A percentile compares a stretch with the other conserved stretches of the same genome.
These are phyloP conservation scores for Apamea monoglypha DNA, from an alignment of 2,888 invertebrate genomes.

Conservation along the genomic window DNA sequence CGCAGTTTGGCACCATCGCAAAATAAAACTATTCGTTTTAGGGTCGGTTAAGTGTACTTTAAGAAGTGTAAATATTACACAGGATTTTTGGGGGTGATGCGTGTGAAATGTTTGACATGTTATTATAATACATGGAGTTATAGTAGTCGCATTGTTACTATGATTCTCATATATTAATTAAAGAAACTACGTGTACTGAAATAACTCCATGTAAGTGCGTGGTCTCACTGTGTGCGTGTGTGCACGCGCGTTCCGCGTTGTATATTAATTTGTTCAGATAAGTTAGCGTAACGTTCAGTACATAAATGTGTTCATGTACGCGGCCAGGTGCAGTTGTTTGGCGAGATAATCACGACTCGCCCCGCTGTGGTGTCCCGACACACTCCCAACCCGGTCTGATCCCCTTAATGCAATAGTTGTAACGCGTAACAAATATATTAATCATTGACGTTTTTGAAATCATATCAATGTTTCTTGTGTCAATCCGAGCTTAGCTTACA, in stretches of 20 bases:
- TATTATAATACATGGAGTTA: slow-evolving; percentile 48
- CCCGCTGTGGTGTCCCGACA: slow-evolving; percentile 39
- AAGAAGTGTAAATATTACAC: slow-evolving; percentile 89
- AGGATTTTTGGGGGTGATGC: slow-evolving; percentile 69
- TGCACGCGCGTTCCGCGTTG: slow-evolving; percentile 57
- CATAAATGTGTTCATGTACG: slow-evolving; percentile 69
- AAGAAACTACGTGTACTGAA: slow-evolving; percentile 23
- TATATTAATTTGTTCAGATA: slow-evolving; percentile 68
- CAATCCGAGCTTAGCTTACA: slow-evolving; percentile 69
- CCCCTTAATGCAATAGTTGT: slow-evolving; percentile 62
- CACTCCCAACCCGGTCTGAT: slow-evolving; percentile 40
- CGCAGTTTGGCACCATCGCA: slow-evolving; percentile 83
- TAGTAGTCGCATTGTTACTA: slow-evolving; percentile 41
- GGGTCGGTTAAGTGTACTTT: slow-evolving; percentile 82
- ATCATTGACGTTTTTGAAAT: slow-evolving; percentile 60
- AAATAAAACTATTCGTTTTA: slow-evolving; percentile 81
- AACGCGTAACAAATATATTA: slow-evolving; percentile 55
- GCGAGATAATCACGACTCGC: slow-evolving; percentile 32
- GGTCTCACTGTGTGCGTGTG: slow-evolving; percentile 45
- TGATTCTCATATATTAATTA: slow-evolving; percentile 53
- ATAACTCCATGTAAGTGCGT: slow-evolving; percentile 43
- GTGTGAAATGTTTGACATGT: slow-evolving; percentile 55
- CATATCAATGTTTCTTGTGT: slow-evolving; percentile 67
- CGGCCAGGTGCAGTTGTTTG: slow-evolving; percentile 55
- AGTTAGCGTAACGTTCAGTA: slow-evolving; percentile 70